These are phyloP conservation scores for Tenualosa ilisha DNA, from an alignment of 2,797 vertebrate species.

Conservation along the genomic window DNA sequence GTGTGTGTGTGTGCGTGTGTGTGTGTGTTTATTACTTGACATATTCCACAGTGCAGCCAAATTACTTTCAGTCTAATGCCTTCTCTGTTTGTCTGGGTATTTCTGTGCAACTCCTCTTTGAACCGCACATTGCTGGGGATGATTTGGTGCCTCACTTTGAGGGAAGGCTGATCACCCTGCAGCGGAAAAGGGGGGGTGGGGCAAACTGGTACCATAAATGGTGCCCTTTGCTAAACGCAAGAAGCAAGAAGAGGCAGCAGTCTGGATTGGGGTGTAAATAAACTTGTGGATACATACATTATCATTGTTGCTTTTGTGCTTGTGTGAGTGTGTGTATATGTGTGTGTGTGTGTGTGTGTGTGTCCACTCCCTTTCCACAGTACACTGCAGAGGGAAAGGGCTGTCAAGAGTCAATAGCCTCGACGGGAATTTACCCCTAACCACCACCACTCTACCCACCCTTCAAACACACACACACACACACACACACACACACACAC, in stretches of 20 bases:
- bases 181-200: background rate
- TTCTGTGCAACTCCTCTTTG: background rate
- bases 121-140: background rate
- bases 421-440: constrained; percentile 24
- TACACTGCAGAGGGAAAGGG: background rate
- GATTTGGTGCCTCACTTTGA: background rate
- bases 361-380: background rate
- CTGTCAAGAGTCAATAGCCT: constrained; percentile 48
- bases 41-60: background rate
- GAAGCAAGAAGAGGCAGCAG: background rate
- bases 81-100: background rate
- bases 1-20: constrained; percentile 14
- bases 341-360: background rate
- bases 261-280: background rate
- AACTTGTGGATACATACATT: background rate
- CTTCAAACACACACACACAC: background rate
- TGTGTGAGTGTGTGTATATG: background rate
- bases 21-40: background rate
- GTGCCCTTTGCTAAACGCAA: background rate
- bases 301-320: background rate
- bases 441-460: background rate
- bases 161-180: background rate
- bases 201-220: background rate
- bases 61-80: background rate
- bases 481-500: background rate